These are phyloP conservation scores for Saccostrea cuccullata DNA, from an alignment of 1,140 invertebrate species.

Conservation along the genomic window DNA sequence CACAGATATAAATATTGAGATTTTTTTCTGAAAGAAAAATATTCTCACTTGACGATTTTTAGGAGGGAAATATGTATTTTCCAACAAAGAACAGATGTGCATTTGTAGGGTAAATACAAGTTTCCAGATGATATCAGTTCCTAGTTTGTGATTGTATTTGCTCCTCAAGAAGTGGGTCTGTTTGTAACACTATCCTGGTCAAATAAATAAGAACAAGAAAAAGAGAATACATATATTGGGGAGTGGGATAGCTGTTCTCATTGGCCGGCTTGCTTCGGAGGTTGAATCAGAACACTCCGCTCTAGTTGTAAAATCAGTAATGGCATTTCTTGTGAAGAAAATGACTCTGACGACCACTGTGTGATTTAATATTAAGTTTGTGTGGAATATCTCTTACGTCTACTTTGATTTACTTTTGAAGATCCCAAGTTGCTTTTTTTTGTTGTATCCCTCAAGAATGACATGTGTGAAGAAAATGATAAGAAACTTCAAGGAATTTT, in stretches of 20 bases:
- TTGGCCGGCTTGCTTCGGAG: background rate
- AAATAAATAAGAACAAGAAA: conserved; percentile 3
- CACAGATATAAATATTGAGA: conserved; percentile 30
- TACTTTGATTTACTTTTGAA: conserved; percentile 11
- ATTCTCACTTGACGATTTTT: background rate
- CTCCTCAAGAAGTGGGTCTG: background rate
- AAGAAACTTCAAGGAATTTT: conserved; percentile 29
- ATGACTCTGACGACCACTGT: background rate
- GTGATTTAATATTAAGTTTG: background rate
- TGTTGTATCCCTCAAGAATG: background rate
- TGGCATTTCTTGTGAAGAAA: conserved; percentile 10
- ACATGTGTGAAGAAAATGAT: conserved; percentile 33
- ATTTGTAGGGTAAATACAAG: conserved; percentile 24
- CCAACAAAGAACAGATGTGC: conserved; percentile 26
- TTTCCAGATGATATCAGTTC: conserved; percentile 15
- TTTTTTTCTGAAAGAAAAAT: conserved; percentile 20
- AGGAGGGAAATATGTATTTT: background rate
- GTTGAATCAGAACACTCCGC: conserved; percentile 5
- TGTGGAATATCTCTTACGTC: background rate
- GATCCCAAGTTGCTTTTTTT: background rate
- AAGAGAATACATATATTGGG: background rate
- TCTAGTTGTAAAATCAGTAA: background rate
- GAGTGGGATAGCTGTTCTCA: conserved; percentile 5
- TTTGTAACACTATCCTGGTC: conserved; percentile 11
- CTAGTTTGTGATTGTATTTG: background rate